Base-by-base conservation (phyloP, 2,888 invertebrate genomes). In the Malthinus seriepunctatus region DNA sequence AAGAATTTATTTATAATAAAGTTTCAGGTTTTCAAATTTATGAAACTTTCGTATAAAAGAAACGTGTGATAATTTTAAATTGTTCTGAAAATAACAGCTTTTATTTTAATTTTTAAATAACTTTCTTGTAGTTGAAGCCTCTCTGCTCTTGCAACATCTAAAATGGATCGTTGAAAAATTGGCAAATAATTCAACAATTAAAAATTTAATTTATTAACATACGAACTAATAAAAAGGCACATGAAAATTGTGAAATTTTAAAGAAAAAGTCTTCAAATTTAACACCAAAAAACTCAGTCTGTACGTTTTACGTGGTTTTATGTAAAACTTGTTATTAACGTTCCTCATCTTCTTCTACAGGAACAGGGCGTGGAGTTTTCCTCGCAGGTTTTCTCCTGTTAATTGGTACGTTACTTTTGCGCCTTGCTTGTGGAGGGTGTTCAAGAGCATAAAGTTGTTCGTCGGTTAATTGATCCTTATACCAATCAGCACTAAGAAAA, bases 381-480 rank as follows among this genome's bases (percentile, higher is more conserved):
- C 76, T 74, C 38, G 80, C 69, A 38, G 79, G 81, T 72, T 81
- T 83, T 65, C 83, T 77, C 62, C 79, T 78, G 58, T 74, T 77
- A n/a, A 78, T 77, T 31, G 83, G 82, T 7, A 83, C 78, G 0
- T 81, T 79, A 70, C 69, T 82, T 70, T 85, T 86, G 4, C 86
- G 84, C 71, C 84, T 87, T 10, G 84, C 80, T 34, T 84, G 85
- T 35, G 90, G 88, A 1, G 93, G 91, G 79, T 91, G 86, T 78
- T 93, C 93, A 64, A 93, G 79, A 37, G 88, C 90, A 0, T 88
- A 88, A 56, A 93, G 77, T 75, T 93, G 87, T 37, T 87, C 88
- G 63, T 92, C 93, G 7, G 91, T 91, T 70, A 93, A 79, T 65
- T 89, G 87, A 38, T 86, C 93, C 75, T 93, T 92, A 81, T 94